These are phyloP conservation scores for Pteronotus mesoamericanus DNA, from an alignment of 2,797 vertebrate species.

Conservation along the genomic window DNA sequence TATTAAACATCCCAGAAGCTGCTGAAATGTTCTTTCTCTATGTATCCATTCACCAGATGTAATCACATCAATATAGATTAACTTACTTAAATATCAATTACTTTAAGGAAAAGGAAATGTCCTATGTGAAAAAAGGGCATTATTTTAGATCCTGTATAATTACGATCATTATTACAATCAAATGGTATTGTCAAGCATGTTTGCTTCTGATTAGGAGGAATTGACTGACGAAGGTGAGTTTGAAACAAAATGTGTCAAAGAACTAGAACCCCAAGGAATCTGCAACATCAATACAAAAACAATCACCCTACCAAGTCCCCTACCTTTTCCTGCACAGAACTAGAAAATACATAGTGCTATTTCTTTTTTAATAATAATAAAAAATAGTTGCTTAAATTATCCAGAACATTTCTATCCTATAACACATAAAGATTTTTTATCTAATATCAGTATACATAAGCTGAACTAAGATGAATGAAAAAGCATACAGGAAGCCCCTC, in stretches of 20 bases:
- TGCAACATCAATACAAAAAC: background rate
- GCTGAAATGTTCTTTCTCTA: background rate
- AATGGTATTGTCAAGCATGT: background rate
- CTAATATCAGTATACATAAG: slow-evolving; percentile 29
- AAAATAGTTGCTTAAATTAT: background rate
- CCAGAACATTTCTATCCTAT: background rate
- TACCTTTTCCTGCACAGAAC: background rate
- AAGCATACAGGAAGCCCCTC: slow-evolving; percentile 42
- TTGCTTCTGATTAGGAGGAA: background rate
- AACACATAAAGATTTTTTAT: background rate
- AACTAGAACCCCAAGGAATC: background rate
- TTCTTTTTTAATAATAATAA: background rate
- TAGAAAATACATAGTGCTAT: background rate
- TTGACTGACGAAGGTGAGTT: background rate
- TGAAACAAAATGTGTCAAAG: background rate
- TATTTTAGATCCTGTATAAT: background rate
- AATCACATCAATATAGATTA: background rate
- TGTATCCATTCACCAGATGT: background rate
- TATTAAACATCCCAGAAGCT: background rate
- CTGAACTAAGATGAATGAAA: slow-evolving; percentile 12
- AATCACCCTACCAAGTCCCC: background rate
- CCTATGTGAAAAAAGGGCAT: background rate
- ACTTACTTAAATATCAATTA: background rate
- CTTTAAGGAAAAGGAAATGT: background rate
- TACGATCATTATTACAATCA: background rate